Evolutionary conservation across 2,113 vertebrate species (phyloP).

Genomic region (Caloenas nicobarica): DNA sequence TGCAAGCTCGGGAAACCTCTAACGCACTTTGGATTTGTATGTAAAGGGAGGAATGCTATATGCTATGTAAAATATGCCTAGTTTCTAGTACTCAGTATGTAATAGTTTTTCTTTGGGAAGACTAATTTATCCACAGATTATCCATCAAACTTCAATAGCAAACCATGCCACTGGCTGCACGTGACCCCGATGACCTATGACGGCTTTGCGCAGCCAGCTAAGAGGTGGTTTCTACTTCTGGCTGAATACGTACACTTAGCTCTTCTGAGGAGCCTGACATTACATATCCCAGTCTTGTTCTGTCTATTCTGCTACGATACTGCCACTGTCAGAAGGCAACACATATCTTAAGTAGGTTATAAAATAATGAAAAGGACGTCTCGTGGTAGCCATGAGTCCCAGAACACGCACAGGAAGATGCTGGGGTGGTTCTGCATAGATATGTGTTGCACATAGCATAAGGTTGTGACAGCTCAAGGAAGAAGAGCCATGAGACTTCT

Average conservation of each 20-base stretch:
- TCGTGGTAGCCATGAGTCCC: not conserved
- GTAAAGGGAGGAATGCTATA: not conserved
- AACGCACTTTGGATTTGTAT: not conserved
- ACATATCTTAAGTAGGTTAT: fast-evolving
- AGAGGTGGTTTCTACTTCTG: fast-evolving
- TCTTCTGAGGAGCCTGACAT: not conserved
- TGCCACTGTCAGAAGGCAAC: not conserved
- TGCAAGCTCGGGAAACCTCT: not conserved
- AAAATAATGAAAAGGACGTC: not conserved
- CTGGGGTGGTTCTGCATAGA: not conserved
- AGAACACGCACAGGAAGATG: not conserved
- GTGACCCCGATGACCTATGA: not conserved
- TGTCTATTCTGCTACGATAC: not conserved
- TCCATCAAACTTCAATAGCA: not conserved
- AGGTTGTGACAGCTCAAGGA: not conserved
- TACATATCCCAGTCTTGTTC: not conserved
- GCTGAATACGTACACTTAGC: not conserved
- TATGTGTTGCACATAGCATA: fast-evolving
- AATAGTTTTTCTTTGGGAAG: not conserved
- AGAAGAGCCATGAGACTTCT: not conserved
- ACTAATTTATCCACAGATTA: not conserved
- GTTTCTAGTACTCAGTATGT: not conserved
- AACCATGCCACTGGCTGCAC: not conserved
- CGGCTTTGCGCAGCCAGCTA: not conserved
- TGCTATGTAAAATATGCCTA: not conserved